Evolutionary conservation across 2,113 vertebrate species (phyloP).

Genomic region (Eurystomus gularis): DNA sequence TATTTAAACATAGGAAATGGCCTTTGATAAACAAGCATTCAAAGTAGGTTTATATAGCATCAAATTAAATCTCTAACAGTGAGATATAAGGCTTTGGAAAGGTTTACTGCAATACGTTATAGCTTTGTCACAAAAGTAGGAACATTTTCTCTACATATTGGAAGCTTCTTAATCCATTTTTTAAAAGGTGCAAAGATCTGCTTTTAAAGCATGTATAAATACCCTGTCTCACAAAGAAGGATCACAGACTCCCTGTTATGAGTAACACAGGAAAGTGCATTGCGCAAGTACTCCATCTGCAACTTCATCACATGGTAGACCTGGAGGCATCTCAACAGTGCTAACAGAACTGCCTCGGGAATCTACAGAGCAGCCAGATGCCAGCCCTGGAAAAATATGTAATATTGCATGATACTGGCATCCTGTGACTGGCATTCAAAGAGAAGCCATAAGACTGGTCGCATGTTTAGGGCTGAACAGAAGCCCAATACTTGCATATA

Average conservation of each 20-base stretch:
- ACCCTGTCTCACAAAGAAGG: not conserved
- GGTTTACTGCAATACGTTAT: not conserved
- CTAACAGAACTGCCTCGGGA: constrained; percentile 27
- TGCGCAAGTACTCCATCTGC: constrained; percentile 19
- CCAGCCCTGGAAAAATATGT: constrained; percentile 2
- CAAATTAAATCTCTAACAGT: not conserved
- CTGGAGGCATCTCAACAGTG: not conserved
- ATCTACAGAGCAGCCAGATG: constrained; percentile 43
- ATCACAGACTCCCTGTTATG: not conserved
- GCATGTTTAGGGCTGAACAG: not conserved
- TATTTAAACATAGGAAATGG: not conserved
- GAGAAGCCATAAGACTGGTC: not conserved
- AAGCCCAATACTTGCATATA: not conserved
- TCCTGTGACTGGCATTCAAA: not conserved
- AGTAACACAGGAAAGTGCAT: not conserved
- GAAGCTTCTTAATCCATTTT: not conserved
- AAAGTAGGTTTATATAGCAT: not conserved
- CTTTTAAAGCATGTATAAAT: not conserved
- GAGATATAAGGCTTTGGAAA: not conserved
- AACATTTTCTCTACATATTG: not conserved
- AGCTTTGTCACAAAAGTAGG: not conserved
- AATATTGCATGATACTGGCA: not conserved
- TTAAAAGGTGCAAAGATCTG: not conserved
- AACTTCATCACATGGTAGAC: not conserved
- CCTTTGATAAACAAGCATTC: not conserved